Evolutionary conservation across 2,113 vertebrate genomes (phyloP), one percentile per base, ranked within the genome.

Genomic region (Hypanus sabinus): DNA sequence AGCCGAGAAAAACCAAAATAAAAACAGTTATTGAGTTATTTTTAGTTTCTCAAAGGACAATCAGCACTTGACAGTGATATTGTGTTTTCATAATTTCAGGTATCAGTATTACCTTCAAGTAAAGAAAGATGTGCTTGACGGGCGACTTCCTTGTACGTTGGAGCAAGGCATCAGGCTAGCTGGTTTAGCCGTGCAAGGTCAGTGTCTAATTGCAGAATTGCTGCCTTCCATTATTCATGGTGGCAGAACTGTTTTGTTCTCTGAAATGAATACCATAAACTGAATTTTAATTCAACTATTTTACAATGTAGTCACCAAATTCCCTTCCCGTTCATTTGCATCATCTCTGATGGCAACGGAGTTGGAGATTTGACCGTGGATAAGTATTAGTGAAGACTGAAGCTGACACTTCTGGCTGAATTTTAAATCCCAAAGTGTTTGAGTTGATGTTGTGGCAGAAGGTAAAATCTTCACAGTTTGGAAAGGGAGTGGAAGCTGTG

Each of bases 91-190:
- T 92, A 0, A 46, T 75, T 94, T 20, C 94, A 99, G 99, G 94
- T 99, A 98, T 95, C 99, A 99, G 97, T 99, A 99, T 97, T 99
- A 99, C 97, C 97, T 99, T 75, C 99, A 99, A 96, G 97, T 99
- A 95, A 99, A 98, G 95, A 99, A 99, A 95, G 98, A 98, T n/a
- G 97, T 99, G 94, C 96, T 99, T 14, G 98, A 99, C 93, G 98
- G 98, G 16, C 97, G 97, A 33, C 94, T 99, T 24, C 97, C 97
- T 91, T 98, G 98, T 94, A 95, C 97, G 0, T 83, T 99, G 11
- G 98, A 99, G 92, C 98, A 98, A 96, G 98, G 97, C 94, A 97
- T 99, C 95, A 97, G 97, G 94, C 97, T 99, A 77, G 99, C 99
- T 33, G 98, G 98, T 87, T 95, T 99, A 95, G 98, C 98, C 33